phyloP scores from a whole-genome alignment of 2,797 vertebrate genomes.

The Smutsia temminckii region DNA sequence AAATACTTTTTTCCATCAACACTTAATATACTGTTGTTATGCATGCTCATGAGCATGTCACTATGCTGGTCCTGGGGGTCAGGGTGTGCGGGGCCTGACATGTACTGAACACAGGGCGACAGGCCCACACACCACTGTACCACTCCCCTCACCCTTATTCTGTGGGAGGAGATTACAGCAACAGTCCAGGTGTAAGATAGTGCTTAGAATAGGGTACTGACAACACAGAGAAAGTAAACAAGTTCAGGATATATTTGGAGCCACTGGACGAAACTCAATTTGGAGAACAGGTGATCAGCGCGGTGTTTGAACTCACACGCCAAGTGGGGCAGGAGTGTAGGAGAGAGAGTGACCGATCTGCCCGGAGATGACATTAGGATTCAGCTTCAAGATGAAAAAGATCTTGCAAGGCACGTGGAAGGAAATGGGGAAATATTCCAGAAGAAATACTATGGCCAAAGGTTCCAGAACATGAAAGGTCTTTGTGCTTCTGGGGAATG shows the following conservation, averaged over 20 bases:
- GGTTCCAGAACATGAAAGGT: no score
- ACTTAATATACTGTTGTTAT: background rate
- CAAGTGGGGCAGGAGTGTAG: rapidly evolving
- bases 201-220: background rate
- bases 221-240: no score
- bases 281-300: background rate
- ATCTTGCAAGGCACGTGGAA: background rate
- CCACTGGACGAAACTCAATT: background rate
- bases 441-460: background rate
- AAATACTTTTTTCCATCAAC: background rate
- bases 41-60: background rate
- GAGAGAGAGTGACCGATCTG: rapidly evolving
- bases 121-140: background rate
- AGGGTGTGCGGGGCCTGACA: background rate
- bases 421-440: background rate
- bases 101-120: background rate
- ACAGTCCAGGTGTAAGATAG: background rate
- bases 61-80: background rate
- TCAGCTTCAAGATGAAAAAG: background rate
- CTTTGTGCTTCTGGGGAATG: background rate
- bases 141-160: background rate
- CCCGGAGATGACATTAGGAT: background rate
- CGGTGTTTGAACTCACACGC: rapidly evolving
- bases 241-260: background rate
- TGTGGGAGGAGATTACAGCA: background rate